Evolutionary conservation across 2,888 invertebrate genomes (phyloP), one percentile per base, ranked within the genome.

Genomic region (Hecatera dysodea): DNA sequence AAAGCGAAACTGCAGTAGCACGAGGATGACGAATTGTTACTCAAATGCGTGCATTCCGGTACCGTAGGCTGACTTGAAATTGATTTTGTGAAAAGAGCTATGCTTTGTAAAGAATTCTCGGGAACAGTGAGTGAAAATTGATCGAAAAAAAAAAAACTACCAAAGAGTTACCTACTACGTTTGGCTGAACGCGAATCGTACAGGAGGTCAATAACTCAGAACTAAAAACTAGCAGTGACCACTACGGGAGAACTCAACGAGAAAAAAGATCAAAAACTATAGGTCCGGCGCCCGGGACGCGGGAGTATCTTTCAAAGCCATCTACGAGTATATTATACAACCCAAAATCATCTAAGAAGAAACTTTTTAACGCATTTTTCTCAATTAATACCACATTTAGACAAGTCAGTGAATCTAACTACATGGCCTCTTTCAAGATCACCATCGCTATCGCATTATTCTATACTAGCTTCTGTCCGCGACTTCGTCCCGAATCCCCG

Each of bases 1-100:
- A 57, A 60, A 72, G 67, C 73, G 79, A 79, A 79, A 82, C 74
- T 82, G 56, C 12, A 57, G 22, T 22, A 62, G 22, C 57, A 57
- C 27, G 60, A 72, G 64, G 53, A 72, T 72, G 59, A 66, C 66
- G 50, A 68, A 67, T 75, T 60, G 50, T 80, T 78, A 52, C 62
- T 64, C 44, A 67, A 78, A 78, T 62, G 60, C 42, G 22, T 61
- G 63, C 82, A 72, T 78, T 72, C 73, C 67, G 55, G 22, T 53
- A 59, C 22, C 42, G 36, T 61, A 56, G 2, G 11, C 52, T 17
- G 17, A 60, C 36, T 27, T 56, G 39, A 19, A 53, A 42, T 22
- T 59, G 24, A 57, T 53, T 53, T 12, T 27, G 12, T 72, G 17
- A 64, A 56, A 27, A 53, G 17, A n/a, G 6, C 22, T 1, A 12